Evolutionary conservation across 2,888 invertebrate species (phyloP).

Genomic region (Argyresthia albistria): DNA sequence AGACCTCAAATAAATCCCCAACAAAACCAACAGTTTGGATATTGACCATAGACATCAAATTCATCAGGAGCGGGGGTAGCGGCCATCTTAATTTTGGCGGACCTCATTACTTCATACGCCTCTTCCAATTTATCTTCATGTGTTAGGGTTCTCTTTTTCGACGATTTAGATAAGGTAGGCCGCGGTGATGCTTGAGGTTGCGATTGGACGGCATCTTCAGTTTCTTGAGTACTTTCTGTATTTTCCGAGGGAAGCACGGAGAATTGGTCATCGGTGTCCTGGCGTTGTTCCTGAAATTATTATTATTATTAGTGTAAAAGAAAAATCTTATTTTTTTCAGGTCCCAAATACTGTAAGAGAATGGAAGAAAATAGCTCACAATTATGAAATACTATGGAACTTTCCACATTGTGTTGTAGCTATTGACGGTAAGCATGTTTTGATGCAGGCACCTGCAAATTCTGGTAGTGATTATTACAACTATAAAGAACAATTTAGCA

Average conservation of each 20-base stretch:
- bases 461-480: conserved; percentile 17
- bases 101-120: neutral
- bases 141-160: neutral
- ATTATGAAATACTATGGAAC: conserved; percentile 18
- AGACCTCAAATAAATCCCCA: too few species aligned
- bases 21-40: too few species aligned
- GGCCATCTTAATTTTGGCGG: neutral
- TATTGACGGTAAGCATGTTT: conserved; percentile 13
- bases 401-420: conserved; percentile 17
- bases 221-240: neutral
- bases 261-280: neutral
- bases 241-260: neutral
- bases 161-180: neutral
- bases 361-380: conserved; percentile 12
- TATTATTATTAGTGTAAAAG: neutral
- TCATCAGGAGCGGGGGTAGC: neutral
- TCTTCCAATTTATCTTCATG: neutral
- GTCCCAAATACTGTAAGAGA: conserved; percentile 16
- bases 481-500: conserved; percentile 18
- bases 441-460: conserved; percentile 17
- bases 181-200: neutral
- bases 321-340: conserved; percentile 13
- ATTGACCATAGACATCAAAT: neutral
- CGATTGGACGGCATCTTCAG: neutral
- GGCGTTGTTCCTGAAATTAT: neutral